These are phyloP conservation scores for Unio delphinus DNA, from an alignment of 2,888 invertebrate species.

Conservation along the genomic window DNA sequence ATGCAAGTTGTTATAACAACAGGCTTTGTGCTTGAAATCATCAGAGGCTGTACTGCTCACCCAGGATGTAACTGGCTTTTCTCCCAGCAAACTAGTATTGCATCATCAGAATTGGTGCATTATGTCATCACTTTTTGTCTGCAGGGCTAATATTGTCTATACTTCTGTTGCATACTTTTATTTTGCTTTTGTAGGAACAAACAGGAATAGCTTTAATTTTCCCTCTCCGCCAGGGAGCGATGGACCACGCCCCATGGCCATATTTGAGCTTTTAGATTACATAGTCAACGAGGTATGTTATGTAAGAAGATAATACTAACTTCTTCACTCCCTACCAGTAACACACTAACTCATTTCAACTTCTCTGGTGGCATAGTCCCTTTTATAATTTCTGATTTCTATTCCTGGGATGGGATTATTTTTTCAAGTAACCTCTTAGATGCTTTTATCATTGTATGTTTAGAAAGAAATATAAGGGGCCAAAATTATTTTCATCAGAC, in stretches of 20 bases:
- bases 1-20: no score
- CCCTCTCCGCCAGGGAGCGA: constrained; percentile 59
- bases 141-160: not conserved
- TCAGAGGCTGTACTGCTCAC: no score
- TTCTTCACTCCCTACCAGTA: constrained; percentile 2
- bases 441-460: not conserved
- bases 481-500: no score
- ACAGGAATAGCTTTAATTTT: constrained; percentile 61
- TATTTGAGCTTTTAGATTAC: constrained; percentile 98
- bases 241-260: constrained; percentile 87
- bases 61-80: no score
- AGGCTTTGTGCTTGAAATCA: no score
- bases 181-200: constrained; percentile 54
- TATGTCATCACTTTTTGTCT: not conserved
- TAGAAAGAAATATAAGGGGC: not conserved
- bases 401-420: no score
- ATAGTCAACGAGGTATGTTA: constrained; percentile 90
- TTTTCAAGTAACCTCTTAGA: no score
- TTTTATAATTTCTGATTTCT: not conserved
- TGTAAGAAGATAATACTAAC: constrained; percentile 11
- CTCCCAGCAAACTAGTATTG: no score
- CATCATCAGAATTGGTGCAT: not conserved
- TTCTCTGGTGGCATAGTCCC: not conserved
- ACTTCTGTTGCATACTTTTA: constrained; percentile 36
- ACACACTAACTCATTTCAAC: constrained; percentile 6